Evolutionary conservation across 2,113 vertebrate genomes (phyloP), one percentile per base, ranked within the genome.

Genomic region (Pteropus alecto): DNA sequence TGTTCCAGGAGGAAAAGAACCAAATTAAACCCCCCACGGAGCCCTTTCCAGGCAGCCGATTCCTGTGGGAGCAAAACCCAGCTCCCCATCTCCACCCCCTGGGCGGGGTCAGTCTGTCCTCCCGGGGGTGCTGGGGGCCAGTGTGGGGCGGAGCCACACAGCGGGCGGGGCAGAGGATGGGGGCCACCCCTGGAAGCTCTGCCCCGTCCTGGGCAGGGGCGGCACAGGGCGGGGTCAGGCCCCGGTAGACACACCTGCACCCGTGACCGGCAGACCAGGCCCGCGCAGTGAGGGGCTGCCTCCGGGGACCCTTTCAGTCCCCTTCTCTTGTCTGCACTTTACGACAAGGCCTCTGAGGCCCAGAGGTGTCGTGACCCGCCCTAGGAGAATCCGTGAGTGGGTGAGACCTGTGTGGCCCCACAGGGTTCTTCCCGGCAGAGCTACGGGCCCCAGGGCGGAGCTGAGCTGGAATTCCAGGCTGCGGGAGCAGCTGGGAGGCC

Each of bases 111-210:
- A 14, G 48, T 13, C 48, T 51, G 48, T 13, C 48, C 48, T 51
- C 48, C 48, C 12, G 46, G 48, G 48, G 48, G 48, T 51, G 13
- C 48, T 51, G 46, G 48, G 48, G 48, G 46, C 46, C 46, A 48
- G 12, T 3, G 43, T 3, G 46, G 48, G 48, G 13, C 48, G 8
- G 18, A 1, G 5, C 38, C 7, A 63, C 22, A n/a, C 7, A 48
- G 19, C 60, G 0, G 1, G 13, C 15, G 4, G 24, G 18, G 48
- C 38, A 4, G 2, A 6, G 0, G 30, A 2, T 21, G 43, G 22
- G 15, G 15, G 54, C 26, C 15, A 0, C 3, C n/a, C 70, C 48
- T 15, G 58, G 65, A 4, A 35, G 61, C 13, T 14, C 46, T 16
- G 46, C 54, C 67, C 35, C 15, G 71, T 51, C 35, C 77, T 24